A percentile compares a stretch with the other conserved stretches of the same genome.
Conservation (phyloP, 2,888 invertebrate genomes). For the Catocala fraxini region DNA sequence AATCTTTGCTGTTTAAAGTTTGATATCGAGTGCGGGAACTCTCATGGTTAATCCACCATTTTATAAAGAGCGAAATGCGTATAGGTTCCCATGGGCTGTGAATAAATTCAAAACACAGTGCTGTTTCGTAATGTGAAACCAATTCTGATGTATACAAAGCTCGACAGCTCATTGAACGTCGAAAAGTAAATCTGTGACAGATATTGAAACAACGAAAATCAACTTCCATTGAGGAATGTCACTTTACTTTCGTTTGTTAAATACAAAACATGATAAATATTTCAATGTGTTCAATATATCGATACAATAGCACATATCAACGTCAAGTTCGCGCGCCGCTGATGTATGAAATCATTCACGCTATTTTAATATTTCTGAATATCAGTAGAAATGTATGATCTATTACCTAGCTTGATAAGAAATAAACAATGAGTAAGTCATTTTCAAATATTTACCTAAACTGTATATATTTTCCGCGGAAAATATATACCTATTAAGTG, state of each 20-base stretch:
- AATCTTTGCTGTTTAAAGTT: slow-evolving; percentile 5
- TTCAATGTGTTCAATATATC: slow-evolving; percentile 30
- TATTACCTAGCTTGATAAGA: no score
- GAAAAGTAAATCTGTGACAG: slow-evolving; percentile 37
- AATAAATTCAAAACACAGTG: slow-evolving; percentile 40
- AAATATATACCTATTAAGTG: no score
- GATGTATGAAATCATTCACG: no score
- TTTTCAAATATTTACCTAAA: no score
- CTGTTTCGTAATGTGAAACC: slow-evolving; percentile 41
- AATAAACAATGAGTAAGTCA: no score
- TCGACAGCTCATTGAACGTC: slow-evolving; percentile 39
- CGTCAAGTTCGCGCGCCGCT: background rate
- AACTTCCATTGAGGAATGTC: slow-evolving; percentile 33
- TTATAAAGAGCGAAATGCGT: slow-evolving; percentile 31
- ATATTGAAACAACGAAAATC: slow-evolving; percentile 37
- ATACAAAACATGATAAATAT: slow-evolving; percentile 21
- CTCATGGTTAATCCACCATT: slow-evolving; percentile 27
- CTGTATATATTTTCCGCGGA: no score
- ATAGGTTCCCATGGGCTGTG: slow-evolving; percentile 35
- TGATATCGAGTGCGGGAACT: slow-evolving; percentile 9
- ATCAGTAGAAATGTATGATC: no score
- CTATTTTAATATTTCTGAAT: no score
- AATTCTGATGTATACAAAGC: slow-evolving; percentile 33
- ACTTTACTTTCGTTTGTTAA: slow-evolving; percentile 23
- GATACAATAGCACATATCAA: slow-evolving; percentile 7